A percentile compares a stretch with the other conserved stretches of the same genome.
These are phyloP conservation scores for Drosophila novamexicana DNA, from an alignment of 1,140 invertebrate species.

Conservation along the genomic window DNA sequence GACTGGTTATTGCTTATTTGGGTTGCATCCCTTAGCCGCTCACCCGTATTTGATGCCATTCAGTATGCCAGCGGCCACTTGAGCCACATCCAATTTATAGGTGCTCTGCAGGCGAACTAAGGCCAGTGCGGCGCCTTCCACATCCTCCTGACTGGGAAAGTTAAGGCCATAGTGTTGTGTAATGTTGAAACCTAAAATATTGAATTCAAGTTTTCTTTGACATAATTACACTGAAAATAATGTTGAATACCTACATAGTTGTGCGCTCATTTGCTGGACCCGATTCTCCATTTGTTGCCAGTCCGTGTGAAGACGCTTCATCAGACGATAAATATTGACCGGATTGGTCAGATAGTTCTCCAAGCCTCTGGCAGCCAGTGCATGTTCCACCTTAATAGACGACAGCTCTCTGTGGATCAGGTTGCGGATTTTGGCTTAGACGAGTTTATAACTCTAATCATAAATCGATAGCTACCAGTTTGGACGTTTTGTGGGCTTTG, in stretches of 20 bases:
- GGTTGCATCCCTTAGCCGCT: conserved; percentile 33
- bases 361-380: conserved; percentile 90
- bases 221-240: not conserved
- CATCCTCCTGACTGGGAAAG: conserved; percentile 94
- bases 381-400: conserved; percentile 90
- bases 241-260: conserved; percentile 44
- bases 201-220: not conserved
- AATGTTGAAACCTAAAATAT: conserved; percentile 57
- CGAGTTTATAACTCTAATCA: conserved; percentile 43
- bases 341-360: conserved; percentile 96
- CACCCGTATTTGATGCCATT: conserved; percentile 94
- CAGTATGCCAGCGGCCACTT: conserved; percentile 94
- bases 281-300: conserved; percentile 89
- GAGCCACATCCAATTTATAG: conserved; percentile 95
- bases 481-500: conserved; percentile 50
- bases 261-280: conserved; percentile 37
- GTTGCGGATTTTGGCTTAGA: conserved; percentile 45
- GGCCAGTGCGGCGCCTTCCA: conserved; percentile 96
- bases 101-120: conserved; percentile 97
- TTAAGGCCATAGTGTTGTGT: conserved; percentile 88
- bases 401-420: conserved; percentile 86
- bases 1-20: conserved; percentile 72
- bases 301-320: conserved; percentile 96
- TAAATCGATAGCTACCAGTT: conserved; percentile 64
- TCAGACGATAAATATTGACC: conserved; percentile 97